Evolutionary conservation across 2,888 invertebrate species (phyloP), one percentile per base, ranked within the genome.

Genomic region (Lasioglossum lativentre): DNA sequence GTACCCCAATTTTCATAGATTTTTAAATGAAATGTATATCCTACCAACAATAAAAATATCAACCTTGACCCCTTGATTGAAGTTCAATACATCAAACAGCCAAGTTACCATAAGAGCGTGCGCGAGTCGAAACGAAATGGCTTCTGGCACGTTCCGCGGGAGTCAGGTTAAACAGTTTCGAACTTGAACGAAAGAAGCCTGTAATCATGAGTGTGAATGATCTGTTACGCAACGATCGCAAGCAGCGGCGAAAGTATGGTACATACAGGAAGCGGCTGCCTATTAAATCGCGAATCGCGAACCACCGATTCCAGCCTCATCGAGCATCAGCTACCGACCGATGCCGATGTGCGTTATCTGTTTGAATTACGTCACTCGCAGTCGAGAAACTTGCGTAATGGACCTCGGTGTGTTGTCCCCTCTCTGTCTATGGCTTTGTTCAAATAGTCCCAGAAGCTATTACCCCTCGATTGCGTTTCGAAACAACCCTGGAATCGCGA

Each of bases 361-460:
- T 23, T 59, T 14, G 14, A 30, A 40, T 82, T 77, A 56, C 73
- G 40, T 56, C 56, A 74, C 19, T 34, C 23, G 42, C 42, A 6
- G 52, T 23, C 40, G 42, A 42, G 73, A 82, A 73, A 56, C n/a
- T 78, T 78, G 42, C 38, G 66, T 56, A 78, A 82, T n/a, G 38
- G n/a, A 77, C 10, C 47, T n/a, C 45, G 38, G 23, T 34, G 27
- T 38, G 4, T 52, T 52, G 10, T 52, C 23, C 52, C 10, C 52
- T n/a, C 52, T 52, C 52, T 52, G 66, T 23, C 72, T 27, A 34
- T 12, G 23, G 19, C 30, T 14, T 30, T 47, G 45, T 72, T 10
- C 10, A 47, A 34, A 72, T 30, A 30, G 19, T 30, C 42, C 6
- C n/a, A 34, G 14, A 47, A 30, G 19, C 30, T 4, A 47, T 30